Base-by-base conservation (phyloP, 2,888 invertebrate genomes). In the Sceliomorpha sp. region DNA sequence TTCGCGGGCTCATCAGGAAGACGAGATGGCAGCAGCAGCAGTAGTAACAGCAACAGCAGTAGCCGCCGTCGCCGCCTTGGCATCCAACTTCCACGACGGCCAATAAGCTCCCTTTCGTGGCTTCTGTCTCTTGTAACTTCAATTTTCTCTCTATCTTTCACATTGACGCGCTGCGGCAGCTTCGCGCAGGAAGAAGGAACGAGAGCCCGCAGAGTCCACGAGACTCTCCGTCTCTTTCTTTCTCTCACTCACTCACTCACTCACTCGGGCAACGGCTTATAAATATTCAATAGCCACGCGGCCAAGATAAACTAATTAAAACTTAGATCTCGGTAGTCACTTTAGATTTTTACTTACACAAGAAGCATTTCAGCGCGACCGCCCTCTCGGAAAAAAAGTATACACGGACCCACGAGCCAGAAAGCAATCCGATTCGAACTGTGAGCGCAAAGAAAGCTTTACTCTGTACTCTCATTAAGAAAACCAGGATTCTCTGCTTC, bases 221-320 rank as follows among this genome's bases (percentile, higher is more conserved):
- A 42, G 63, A 14, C 37, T 63, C 60, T 47, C 40, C 64, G 73
- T 64, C 72, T 60, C 53, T 67, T 68, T 42, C 34, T 69, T 60
- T 36, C 60, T 37, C 53, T 56, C 59, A 44, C 63, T 51, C 50
- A 29, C 66, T 50, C 72, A 56, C 45, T 24, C 66, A 45, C 63
- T 56, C 39, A 62, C 58, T 39, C 69, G 63, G 58, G 77, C 79
- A 74, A 81, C 80, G 80, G 84, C 86, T 87, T 85, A 88, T 88
- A 87, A 87, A 88, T 88, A 88, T 88, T 87, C 88, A 88, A 87
- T 87, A 87, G 86, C 86, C 86, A 88, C 84, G 86, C 88, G 87
- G 87, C 87, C 85, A 87, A 88, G 87, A 88, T 88, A 88, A 87
- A 88, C 88, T 88, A 88, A 88, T 88, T 88, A 88, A 88, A 88